Percentiles rank a stretch among this genome's conserved stretches.
phyloP scores from a whole-genome alignment of 1,140 invertebrate genomes.

The Calycopis cecrops region DNA sequence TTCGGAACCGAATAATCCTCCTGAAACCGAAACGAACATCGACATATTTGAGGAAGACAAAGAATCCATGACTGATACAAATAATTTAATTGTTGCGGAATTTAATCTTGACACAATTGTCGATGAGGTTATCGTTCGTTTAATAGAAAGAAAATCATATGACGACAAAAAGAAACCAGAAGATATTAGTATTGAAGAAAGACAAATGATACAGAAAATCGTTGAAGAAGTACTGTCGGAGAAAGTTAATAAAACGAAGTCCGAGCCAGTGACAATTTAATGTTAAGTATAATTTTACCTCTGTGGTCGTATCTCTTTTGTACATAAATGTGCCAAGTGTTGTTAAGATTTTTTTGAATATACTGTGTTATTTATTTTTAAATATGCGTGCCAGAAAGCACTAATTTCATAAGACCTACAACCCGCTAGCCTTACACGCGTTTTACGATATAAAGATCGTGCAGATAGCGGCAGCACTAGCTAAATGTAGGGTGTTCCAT shows the following conservation, averaged over 20 bases:
- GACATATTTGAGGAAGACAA: constrained; percentile 12
- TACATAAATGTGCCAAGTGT: not conserved
- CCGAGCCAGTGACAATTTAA: constrained; percentile 17
- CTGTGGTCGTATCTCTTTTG: too few relatives aligned
- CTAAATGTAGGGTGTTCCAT: too few relatives aligned
- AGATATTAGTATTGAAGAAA: constrained; percentile 57
- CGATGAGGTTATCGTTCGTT: constrained; percentile 65
- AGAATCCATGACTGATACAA: constrained; percentile 8
- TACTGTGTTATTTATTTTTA: too few relatives aligned
- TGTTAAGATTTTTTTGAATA: constrained; percentile 4
- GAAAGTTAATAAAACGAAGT: constrained; percentile 50
- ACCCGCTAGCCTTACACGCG: too few relatives aligned
- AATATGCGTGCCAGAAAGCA: too few relatives aligned
- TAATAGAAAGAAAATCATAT: constrained; percentile 68
- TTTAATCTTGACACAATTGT: constrained; percentile 67
- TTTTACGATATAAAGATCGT: too few relatives aligned
- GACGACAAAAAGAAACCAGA: constrained; percentile 62
- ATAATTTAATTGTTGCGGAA: constrained; percentile 34
- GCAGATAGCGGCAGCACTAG: too few relatives aligned
- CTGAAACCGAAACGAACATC: constrained; percentile 15
- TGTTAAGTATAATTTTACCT: not conserved
- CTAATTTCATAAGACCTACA: too few relatives aligned
- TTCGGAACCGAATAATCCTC: constrained; percentile 11
- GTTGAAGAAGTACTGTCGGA: constrained; percentile 69
- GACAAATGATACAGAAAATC: constrained; percentile 66